phyloP scores from a whole-genome alignment of 2,888 invertebrate genomes.

The Xanthostigma xanthostigma region DNA sequence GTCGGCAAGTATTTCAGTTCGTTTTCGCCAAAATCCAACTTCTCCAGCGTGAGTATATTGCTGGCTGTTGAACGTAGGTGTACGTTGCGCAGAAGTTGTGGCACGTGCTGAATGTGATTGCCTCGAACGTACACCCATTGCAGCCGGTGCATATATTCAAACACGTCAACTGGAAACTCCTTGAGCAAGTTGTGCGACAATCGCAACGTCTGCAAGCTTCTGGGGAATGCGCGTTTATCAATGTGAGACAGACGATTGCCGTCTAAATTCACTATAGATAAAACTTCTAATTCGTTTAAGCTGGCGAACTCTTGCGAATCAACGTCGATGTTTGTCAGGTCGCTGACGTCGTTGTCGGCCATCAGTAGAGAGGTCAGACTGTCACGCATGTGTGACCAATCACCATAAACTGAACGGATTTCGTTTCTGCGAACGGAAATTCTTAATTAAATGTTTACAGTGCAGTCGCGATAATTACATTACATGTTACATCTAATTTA shows the following conservation, averaged over 20 bases:
- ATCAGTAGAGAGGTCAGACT: slow-evolving; percentile 65
- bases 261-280: slow-evolving; percentile 40
- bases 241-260: slow-evolving; percentile 53
- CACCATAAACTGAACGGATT: slow-evolving; percentile 54
- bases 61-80: slow-evolving; percentile 25
- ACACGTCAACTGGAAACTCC: slow-evolving; percentile 48
- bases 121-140: slow-evolving; percentile 55
- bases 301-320: too few species aligned
- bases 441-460: background rate
- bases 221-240: slow-evolving; percentile 45
- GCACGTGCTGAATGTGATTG: slow-evolving; percentile 34
- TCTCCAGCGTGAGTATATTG: slow-evolving; percentile 42
- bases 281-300: slow-evolving; percentile 1
- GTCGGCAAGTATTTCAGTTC: slow-evolving; percentile 49
- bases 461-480: too few species aligned
- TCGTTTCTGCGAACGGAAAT: slow-evolving; percentile 49
- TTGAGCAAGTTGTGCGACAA: slow-evolving; percentile 58
- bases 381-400: slow-evolving; percentile 65
- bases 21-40: slow-evolving; percentile 74
- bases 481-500: too few species aligned
- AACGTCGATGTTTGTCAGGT: slow-evolving; percentile 27
- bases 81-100: background rate
- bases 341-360: slow-evolving; percentile 65
- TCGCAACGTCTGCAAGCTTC: slow-evolving; percentile 52
- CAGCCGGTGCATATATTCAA: slow-evolving; percentile 46